Evolutionary conservation across 2,888 invertebrate species (phyloP).

Genomic region (Dicyrtoma fusca): DNA sequence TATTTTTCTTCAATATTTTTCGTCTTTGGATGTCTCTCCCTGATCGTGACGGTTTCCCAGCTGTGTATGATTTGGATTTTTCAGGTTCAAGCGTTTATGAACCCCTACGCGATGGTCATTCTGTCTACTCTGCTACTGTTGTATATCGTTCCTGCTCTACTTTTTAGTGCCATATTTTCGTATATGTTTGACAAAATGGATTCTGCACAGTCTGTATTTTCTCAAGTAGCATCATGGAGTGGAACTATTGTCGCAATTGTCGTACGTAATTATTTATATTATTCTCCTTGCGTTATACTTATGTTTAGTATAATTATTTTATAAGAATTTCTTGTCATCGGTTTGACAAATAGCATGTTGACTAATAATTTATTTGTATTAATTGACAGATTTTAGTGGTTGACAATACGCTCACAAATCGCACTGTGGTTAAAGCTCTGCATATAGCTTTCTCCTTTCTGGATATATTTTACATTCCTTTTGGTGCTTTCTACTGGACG

Average conservation of each 20-base stretch:
- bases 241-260: slow-evolving; percentile 60
- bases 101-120: slow-evolving; percentile 71
- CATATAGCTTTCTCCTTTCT: slow-evolving; percentile 74
- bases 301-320: too few relatives aligned
- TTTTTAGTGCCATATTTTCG: slow-evolving; percentile 76
- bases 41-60: slow-evolving; percentile 69
- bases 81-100: slow-evolving; percentile 71
- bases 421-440: slow-evolving; percentile 65
- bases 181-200: slow-evolving; percentile 82
- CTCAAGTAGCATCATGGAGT: slow-evolving; percentile 74
- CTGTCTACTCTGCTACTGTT: slow-evolving; percentile 69
- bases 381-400: slow-evolving; percentile 44
- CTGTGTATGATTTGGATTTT: slow-evolving; percentile 70
- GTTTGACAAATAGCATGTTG: neutral
- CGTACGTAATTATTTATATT: slow-evolving; percentile 32
- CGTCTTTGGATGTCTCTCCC: slow-evolving; percentile 71
- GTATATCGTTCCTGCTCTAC: slow-evolving; percentile 75
- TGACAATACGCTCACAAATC: slow-evolving; percentile 27
- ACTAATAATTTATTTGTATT: neutral
- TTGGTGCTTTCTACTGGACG: slow-evolving; percentile 79
- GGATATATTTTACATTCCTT: slow-evolving; percentile 80
- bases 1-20: slow-evolving; percentile 77
- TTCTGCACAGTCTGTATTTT: slow-evolving; percentile 78
- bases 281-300: too few relatives aligned
- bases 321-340: neutral